A percentile compares a stretch with the other conserved stretches of the same genome.
Evolutionary conservation across 2,113 vertebrate genomes (phyloP).

Genomic region (Epinephelus moara): DNA sequence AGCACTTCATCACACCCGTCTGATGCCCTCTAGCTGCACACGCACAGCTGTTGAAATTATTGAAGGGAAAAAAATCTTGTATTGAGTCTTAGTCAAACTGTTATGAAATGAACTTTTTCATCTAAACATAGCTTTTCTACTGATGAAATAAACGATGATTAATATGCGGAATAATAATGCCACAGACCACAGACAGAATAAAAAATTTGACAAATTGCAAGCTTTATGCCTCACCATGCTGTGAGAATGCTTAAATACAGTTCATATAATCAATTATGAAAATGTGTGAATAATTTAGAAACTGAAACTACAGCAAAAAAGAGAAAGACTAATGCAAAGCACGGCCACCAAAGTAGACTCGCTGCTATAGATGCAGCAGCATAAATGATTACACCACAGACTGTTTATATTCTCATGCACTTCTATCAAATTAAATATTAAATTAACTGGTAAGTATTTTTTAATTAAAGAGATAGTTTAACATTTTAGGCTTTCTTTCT

Average conservation of each 20-base stretch:
- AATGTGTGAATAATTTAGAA: conserved; percentile 79
- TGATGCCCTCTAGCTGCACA: conserved; percentile 14
- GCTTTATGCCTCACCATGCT: conserved; percentile 64
- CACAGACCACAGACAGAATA: conserved; percentile 57
- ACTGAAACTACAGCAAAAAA: conserved; percentile 64
- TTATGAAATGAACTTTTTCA: conserved; percentile 51
- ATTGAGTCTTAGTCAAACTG: conserved; percentile 16
- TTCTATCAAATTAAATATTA: conserved; percentile 17
- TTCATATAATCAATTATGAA: conserved; percentile 78
- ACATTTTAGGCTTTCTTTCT: conserved; percentile 1
- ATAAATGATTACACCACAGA: conserved; percentile 60
- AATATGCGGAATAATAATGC: conserved; percentile 62
- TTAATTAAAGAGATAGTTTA: conserved; percentile 11
- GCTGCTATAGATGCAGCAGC: conserved; percentile 56
- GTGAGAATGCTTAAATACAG: conserved; percentile 72
- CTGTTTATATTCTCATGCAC: conserved; percentile 44
- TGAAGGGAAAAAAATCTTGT: not conserved
- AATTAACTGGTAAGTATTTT: conserved; percentile 6
- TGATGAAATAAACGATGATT: conserved; percentile 57
- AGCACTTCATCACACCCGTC: not conserved
- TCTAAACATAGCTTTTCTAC: conserved; percentile 39
- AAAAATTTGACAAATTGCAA: conserved; percentile 63
- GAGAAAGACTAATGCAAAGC: conserved; percentile 58
- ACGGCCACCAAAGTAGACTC: conserved; percentile 58
- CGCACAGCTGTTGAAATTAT: conserved; percentile 15